Base-by-base conservation (phyloP, 2,888 invertebrate species). In the Zele albiditarsus region DNA sequence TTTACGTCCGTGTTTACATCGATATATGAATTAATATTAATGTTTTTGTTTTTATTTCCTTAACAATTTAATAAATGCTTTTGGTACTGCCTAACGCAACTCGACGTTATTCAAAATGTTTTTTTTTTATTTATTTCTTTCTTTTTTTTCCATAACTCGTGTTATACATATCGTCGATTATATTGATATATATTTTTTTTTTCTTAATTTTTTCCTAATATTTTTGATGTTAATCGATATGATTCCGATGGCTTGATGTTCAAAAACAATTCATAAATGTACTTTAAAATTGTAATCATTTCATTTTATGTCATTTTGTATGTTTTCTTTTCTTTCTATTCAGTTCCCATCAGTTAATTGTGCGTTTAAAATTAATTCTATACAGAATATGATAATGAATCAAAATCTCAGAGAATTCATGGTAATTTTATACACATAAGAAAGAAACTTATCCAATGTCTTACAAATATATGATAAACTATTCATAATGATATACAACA, bases 401-500 rank as follows among this genome's bases (percentile, higher is more conserved):
- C 14, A 38, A 20, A 65, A 38, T 65, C 14, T 38, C 8, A 25
- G 10, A 14, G 38, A 8, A 23, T 14, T 23, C 20, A 65, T 65
- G 31, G 4, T 16, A 23, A 38, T 8, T 62, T 28, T n/a, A 20
- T 63, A 63, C 23, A 63, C 20, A 66, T 66, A 72, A 31, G 8
- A 31, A 31, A 33, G 27, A 60, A 6, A 49, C 12, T 25, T 53
- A 23, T 53, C 31, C 79, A 83, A 80, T 79, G 82, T 73, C 77
- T 77, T 83, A 83, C 76, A 20, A 65, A 57, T 79, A 80, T 78
- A 78, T 80, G 81, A 82, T 82, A 82, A 81, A 82, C 82, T 83
- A 83, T 83, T 80, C 77, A 83, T 82, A 83, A 83, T 80, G 76
- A 72, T 65, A 65, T 82, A 83, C 80, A 82, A 82, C 80, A 72